These are phyloP conservation scores for Diorhabda carinulata DNA, from an alignment of 1,140 invertebrate genomes.

Conservation along the genomic window DNA sequence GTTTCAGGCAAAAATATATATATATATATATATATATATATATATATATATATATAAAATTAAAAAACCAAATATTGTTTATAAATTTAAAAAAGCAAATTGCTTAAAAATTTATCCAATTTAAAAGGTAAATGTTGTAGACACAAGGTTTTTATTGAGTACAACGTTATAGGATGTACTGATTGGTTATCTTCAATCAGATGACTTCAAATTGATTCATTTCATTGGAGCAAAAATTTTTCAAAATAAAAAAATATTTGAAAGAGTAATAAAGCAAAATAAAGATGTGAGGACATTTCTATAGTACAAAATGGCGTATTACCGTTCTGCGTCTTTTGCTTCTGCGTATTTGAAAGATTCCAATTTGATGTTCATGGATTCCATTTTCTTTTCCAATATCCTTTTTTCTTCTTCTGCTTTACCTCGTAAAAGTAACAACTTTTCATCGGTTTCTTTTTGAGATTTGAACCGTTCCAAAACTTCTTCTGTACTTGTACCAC, in stretches of 20 bases:
- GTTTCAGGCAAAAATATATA: too few species aligned
- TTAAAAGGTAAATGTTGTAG: too few species aligned
- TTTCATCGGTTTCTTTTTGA: constrained; percentile 65
- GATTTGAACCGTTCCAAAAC: constrained; percentile 68
- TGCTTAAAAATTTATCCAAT: too few species aligned
- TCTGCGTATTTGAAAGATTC: constrained; percentile 75
- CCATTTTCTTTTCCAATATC: constrained; percentile 62
- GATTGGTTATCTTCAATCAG: background rate
- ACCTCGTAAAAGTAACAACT: constrained; percentile 63
- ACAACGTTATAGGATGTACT: background rate
- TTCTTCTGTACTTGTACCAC: constrained; percentile 67
- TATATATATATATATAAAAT: too few species aligned
- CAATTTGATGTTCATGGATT: constrained; percentile 63
- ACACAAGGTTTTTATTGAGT: too few species aligned
- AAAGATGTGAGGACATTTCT: background rate
- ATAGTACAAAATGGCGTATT: constrained; percentile 14
- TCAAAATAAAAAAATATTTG: background rate
- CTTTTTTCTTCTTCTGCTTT: constrained; percentile 70
- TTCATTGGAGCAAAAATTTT: background rate
- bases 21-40: too few species aligned
- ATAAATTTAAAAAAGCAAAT: too few species aligned
- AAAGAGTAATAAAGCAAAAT: background rate
- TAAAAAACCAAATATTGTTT: too few species aligned
- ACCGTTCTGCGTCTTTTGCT: constrained; percentile 75
- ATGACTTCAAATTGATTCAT: too few species aligned